A percentile compares a stretch with the other conserved stretches of the same genome.
Evolutionary conservation across 1,140 invertebrate genomes (phyloP).

Genomic region (Temnothorax nylanderi): DNA sequence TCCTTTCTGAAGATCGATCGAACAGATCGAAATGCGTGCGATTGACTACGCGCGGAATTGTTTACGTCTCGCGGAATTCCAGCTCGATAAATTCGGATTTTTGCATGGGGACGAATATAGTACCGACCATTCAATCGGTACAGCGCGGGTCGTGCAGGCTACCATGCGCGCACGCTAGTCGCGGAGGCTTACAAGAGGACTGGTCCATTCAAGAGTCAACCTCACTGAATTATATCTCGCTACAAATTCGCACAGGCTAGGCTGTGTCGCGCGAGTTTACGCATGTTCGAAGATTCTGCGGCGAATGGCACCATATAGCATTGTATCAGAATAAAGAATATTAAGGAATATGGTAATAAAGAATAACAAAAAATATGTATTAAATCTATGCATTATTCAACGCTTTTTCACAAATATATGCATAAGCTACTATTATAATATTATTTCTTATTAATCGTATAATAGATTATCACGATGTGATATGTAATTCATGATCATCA

Average conservation of each 20-base stretch:
- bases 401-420: neutral
- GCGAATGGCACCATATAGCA: neutral
- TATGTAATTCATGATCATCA: constrained; percentile 57
- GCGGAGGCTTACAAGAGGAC: constrained; percentile 70
- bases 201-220: constrained; percentile 78
- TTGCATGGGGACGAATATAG: constrained; percentile 76
- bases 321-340: neutral
- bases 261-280: constrained; percentile 58
- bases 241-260: constrained; percentile 68
- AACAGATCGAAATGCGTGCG: constrained; percentile 50
- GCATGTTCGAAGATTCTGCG: neutral
- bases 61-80: constrained; percentile 70
- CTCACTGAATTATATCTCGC: constrained; percentile 75
- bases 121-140: constrained; percentile 73
- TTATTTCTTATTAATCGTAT: neutral
- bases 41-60: constrained; percentile 57
- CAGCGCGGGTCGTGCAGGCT: constrained; percentile 58
- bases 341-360: neutral
- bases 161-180: constrained; percentile 31
- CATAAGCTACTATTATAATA: neutral
- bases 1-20: constrained; percentile 1
- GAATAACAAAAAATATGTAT: too few species aligned
- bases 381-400: neutral
- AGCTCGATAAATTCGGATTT: constrained; percentile 78
- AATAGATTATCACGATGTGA: neutral